Base-by-base conservation (phyloP, 2,888 invertebrate genomes). In the Agelastica alni region DNA sequence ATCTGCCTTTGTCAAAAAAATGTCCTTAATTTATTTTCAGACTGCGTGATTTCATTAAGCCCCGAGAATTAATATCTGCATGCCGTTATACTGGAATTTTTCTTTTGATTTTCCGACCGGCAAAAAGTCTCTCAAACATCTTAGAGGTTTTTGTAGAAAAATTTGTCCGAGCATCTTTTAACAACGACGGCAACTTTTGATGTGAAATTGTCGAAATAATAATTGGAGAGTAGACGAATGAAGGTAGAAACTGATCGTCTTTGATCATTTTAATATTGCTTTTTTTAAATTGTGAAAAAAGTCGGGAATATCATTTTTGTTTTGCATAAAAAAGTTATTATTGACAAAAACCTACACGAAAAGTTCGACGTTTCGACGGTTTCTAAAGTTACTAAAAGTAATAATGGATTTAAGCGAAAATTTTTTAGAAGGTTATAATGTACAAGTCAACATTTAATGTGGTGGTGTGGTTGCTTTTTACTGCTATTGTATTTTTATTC, bases 91-190 rank as follows among this genome's bases (percentile, higher is more conserved):
- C 2, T 6, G 31, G 13, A 31, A 31, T 13, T 16, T 36, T 36
- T 13, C 14, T 36, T 36, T 36, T 36, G 36, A 16, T 16, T 17
- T 14, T 36, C 9, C 16, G 14, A 17, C n/a, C 36, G 14, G 9
- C n/a, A 36, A 36, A 36, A 36, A 36, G 36, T 17, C 16, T 36
- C 36, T 36, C 9, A 18, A 18, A n/a, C 16, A 36, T 36, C n/a
- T 17, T 36, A n/a, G n/a, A 36, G 16, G 36, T 16, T 36, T 36
- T 16, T 36, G 9, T 3, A 17, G 7, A 4, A 36, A 16, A 14
- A 36, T 17, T 16, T 36, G 17, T 17, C 36, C 36, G n/a, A 36
- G n/a, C n/a, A 16, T 17, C 16, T 18, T 17, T 17, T n/a, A 36
- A 36, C 17, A 17, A 17, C 17, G 10, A 36, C 17, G 17, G n/a